Evolutionary conservation across 2,113 vertebrate species (phyloP), one percentile per base, ranked within the genome.

Genomic region (Muntiacus reevesi): DNA sequence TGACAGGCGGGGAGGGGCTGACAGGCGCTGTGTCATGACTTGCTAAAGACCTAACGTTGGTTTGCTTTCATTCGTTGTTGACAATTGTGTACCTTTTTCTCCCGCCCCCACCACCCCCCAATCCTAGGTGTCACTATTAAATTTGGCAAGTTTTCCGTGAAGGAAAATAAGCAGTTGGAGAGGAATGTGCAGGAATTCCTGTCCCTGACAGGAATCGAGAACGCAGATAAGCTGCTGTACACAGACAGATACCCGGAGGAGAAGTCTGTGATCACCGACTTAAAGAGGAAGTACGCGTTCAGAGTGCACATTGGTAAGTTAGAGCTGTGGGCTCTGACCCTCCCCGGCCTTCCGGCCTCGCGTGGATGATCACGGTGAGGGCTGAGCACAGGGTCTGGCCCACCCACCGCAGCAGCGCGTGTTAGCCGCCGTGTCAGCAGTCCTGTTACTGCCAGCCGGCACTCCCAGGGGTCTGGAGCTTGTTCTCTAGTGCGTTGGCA

Each of bases 81-180:
- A 97, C 27, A 21, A 2, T 17, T 21, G 19, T 27, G 0, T 21
- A 2, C 40, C 52, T 33, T 74, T 86, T 25, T 30, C n/a, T 50
- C 17, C 14, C 6, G 0, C 1, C 11, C 47, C 50, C 6, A 60
- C 27, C 6, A 1, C 2, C 0, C 15, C 55, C 50, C 7, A 81
- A 6, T 97, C 95, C 81, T 83, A 99, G 99, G 99, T 47, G 81
- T 99, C 1, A 5, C 98, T 45, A 97, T 99, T 96, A 98, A 57
- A 62, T 98, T 98, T 97, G 99, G 99, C 81, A 99, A 98, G 74
- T 99, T 99, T 97, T 98, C 99, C 2, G 19, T 57, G 14, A 98
- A 98, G 76, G 99, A 99, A 97, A 99, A 99, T 7, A 1, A 98
- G 45, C 98, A 98, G 84, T 83, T 99, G 85, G 92, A 55, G 64